Base-by-base conservation (phyloP, 2,113 vertebrate genomes). In the Takifugu flavidus region DNA sequence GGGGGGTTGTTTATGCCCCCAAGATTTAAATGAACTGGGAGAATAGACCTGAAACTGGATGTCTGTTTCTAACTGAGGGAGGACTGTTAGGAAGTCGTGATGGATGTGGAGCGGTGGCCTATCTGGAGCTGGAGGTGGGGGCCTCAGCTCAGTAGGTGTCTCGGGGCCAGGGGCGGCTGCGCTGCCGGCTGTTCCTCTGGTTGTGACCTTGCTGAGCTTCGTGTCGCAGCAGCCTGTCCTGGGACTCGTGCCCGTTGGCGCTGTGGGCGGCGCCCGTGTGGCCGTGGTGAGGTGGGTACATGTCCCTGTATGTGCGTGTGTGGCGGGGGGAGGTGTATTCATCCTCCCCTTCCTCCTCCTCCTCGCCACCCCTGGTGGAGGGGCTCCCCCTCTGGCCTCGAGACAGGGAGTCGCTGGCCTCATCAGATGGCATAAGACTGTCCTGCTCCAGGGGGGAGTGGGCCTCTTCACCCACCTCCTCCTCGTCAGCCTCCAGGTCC, bases 381-480 rank as follows among this genome's bases (percentile, higher is more conserved):
- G 86, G 89, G 75, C 87, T 87, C 20, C 82, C 87, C 61, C 80
- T 84, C 68, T 53, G 75, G 51, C 84, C 75, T 3, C 73, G 89
- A 46, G 91, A 91, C 29, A 94, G 91, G 46, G 91, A 92, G 80
- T 98, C 94, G n/a, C 94, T 95, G 25, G 93, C 93, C 68, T 98
- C 96, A 0, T 98, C 95, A 0, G 94, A 95, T 0, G 92, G 95
- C 95, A 98, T 96, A 67, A 96, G 83, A 88, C 94, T 96, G 92
- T 96, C 96, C 65, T 93, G 92, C 88, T 98, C 96, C 61, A 95
- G 78, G 3, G 95, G 94, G 0, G 94, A 96, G 80, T 91, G 92
- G 80, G 93, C 93, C 50, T 89, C 93, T 10, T 91, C 90, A 1
- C 80, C 84, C 0, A 60, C 80, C 62, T 83, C 86, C 63, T 82